Evolutionary conservation across 2,888 invertebrate genomes (phyloP).

Genomic region (Polyommatus icarus): DNA sequence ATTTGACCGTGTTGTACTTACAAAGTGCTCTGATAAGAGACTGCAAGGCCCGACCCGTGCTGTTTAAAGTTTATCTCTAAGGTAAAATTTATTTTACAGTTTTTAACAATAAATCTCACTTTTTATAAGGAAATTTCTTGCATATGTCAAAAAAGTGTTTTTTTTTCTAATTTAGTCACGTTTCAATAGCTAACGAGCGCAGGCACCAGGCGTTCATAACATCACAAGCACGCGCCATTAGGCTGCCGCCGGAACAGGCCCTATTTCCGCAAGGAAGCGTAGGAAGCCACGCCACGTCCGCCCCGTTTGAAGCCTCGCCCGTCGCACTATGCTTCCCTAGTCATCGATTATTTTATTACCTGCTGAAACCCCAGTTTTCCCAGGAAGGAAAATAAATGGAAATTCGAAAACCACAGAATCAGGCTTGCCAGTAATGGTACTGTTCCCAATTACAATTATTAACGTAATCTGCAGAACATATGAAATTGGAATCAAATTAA

Average conservation of each 20-base stretch:
- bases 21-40: neutral
- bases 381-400: constrained; percentile 19
- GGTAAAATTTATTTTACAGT: neutral
- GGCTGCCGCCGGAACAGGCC: constrained; percentile 68
- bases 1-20: too few species aligned
- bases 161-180: constrained; percentile 33
- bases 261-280: constrained; percentile 78
- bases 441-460: neutral
- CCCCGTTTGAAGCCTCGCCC: constrained; percentile 52
- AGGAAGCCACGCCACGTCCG: constrained; percentile 70
- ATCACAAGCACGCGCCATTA: constrained; percentile 66
- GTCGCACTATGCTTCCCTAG: constrained; percentile 58
- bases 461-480: neutral
- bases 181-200: constrained; percentile 53
- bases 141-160: neutral
- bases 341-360: constrained; percentile 45
- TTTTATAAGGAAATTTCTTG: neutral
- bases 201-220: constrained; percentile 69
- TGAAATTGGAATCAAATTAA: too few species aligned
- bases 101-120: too few species aligned
- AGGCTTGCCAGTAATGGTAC: neutral
- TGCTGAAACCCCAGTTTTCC: constrained; percentile 32
- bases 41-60: neutral
- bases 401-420: neutral
- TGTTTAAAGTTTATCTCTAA: neutral